Evolutionary conservation across 2,797 vertebrate genomes (phyloP), one percentile per base, ranked within the genome.

Genomic region (Hippoglossus hippoglossus): DNA sequence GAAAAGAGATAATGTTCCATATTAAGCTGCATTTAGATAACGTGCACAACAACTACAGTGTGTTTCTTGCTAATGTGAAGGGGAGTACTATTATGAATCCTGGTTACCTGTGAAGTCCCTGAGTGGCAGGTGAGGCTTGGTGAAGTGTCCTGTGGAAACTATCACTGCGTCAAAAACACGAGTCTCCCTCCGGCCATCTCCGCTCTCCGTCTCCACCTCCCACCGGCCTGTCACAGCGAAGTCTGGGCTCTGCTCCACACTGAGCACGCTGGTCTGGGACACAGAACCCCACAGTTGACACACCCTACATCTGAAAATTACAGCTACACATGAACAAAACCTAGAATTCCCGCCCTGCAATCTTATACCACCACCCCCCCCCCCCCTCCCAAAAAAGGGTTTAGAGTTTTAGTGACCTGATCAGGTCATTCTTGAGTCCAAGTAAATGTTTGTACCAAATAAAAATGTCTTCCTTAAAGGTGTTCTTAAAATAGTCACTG

Each of bases 141-240:
- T 94, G 82, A 94, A 97, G 83, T 96, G 96, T 72, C 97, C 96
- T 0, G 88, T 93, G 79, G 96, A 96, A 77, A 98, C 93, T 57
- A 98, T 87, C 63, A 98, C 91, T 0, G 93, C 96, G 34, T 98
- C 95, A 7, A 97, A 98, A 54, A 95, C 1, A 1, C 70, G 73
- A 0, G 46, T 92, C 50, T 95, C 74, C 73, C 68, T 87, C 69
- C 84, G 91, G 26, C 94, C 94, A 16, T 91, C 90, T 1, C 73
- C 84, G 0, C 1, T 59, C 73, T 95, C 87, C 0, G 89, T 96
- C 81, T 95, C 90, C 56, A 97, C 93, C 0, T 95, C 90, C 96
- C 96, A 97, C 57, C 93, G 96, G 25, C 96, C 96, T 0, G 92
- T 94, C 49, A 26, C 61, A 22, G 86, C 56, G 50, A 96, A 97